Percentiles rank a stretch among this genome's conserved stretches.
phyloP scores from a whole-genome alignment of 2,113 vertebrate genomes.

The Eulemur rufifrons region DNA sequence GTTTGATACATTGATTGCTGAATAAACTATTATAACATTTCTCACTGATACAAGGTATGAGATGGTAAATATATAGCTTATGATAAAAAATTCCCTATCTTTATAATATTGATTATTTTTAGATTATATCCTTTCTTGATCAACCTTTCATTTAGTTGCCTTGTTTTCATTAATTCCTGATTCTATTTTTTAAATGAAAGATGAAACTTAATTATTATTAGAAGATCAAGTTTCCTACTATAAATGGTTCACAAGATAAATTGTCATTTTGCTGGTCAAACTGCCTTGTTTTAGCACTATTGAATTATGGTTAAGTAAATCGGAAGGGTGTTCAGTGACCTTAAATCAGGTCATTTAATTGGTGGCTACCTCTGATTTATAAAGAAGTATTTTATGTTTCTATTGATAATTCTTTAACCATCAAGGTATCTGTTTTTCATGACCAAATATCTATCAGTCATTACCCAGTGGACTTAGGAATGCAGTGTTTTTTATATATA shows the following conservation, averaged over 20 bases:
- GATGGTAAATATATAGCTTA: neutral
- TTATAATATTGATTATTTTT: neutral
- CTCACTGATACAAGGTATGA: neutral
- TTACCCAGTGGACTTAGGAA: neutral
- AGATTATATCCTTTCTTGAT: constrained; percentile 19
- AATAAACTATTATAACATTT: neutral
- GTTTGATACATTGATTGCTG: neutral
- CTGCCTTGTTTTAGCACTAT: neutral
- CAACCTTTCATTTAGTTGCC: neutral
- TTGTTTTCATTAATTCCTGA: neutral
- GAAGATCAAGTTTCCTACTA: neutral
- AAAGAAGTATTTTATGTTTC: neutral
- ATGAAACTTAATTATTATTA: neutral
- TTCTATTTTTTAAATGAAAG: constrained; percentile 13
- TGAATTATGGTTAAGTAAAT: neutral
- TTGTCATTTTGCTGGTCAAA: neutral
- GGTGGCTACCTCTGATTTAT: neutral
- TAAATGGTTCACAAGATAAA: neutral
- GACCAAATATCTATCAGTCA: neutral
- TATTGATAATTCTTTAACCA: neutral
- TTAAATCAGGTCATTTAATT: neutral
- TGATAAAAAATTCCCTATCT: neutral
- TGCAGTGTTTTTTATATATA: neutral
- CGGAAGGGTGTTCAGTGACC: neutral
- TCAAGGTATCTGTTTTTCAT: neutral